A percentile compares a stretch with the other conserved stretches of the same genome.
Conservation (phyloP, 1,140 invertebrate species). For the Drosophila simulans region DNA sequence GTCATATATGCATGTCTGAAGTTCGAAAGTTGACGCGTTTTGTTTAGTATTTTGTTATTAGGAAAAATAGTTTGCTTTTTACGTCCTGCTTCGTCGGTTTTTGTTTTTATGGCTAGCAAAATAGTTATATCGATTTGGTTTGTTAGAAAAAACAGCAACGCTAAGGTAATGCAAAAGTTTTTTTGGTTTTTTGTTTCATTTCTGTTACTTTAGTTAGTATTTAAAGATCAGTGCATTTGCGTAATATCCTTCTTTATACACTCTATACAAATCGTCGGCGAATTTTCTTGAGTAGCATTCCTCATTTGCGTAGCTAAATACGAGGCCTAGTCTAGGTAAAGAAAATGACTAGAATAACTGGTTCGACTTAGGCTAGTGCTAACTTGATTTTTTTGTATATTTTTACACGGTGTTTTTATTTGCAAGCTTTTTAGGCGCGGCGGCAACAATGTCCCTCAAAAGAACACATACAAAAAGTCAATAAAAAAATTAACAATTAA, state of each 20-base stretch:
- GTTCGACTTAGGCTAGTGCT: conserved; percentile 56
- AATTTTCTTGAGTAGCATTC: conserved; percentile 45
- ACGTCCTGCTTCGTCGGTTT: conserved; percentile 17
- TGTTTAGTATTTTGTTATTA: conserved; percentile 39
- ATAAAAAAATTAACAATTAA: conserved; percentile 29
- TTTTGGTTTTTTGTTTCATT: conserved; percentile 7
- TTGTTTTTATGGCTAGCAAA: conserved; percentile 53
- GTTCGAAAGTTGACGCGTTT: conserved; percentile 40
- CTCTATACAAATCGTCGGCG: conserved; percentile 56
- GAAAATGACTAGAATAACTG: conserved; percentile 66
- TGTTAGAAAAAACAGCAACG: conserved; percentile 63
- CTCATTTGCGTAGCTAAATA: conserved; percentile 59
- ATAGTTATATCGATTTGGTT: conserved; percentile 51
- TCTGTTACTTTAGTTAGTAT: conserved; percentile 44
- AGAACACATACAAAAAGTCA: conserved; percentile 44
- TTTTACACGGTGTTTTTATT: conserved; percentile 62
- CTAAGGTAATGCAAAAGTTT: conserved; percentile 50
- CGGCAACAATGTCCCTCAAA: conserved; percentile 81
- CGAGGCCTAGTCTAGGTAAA: conserved; percentile 63
- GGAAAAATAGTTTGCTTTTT: conserved; percentile 66
- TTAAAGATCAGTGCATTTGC: conserved; percentile 65
- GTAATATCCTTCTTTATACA: conserved; percentile 55
- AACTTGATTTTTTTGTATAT: conserved; percentile 44
- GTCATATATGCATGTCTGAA: conserved; percentile 64
- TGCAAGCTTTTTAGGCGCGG: conserved; percentile 74